Evolutionary conservation across 2,888 invertebrate species (phyloP).

Genomic region (Drosophila testacea): DNA sequence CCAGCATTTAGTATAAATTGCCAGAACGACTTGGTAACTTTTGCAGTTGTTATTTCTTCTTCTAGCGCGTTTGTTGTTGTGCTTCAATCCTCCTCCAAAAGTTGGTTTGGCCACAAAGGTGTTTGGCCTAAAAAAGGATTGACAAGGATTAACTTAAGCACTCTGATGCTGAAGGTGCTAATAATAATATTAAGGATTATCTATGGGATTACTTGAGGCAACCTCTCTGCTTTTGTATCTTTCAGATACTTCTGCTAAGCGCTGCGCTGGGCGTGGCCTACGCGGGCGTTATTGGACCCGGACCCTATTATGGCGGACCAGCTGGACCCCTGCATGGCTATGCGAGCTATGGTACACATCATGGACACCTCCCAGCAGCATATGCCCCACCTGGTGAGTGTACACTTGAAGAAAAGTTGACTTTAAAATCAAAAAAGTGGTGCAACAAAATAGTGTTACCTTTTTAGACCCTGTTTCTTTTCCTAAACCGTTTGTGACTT

Average conservation of each 20-base stretch:
- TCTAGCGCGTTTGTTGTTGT: conserved; percentile 50
- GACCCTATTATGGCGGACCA: conserved; percentile 70
- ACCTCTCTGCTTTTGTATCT: background rate
- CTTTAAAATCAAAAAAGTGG: too few species aligned
- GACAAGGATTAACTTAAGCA: conserved; percentile 61
- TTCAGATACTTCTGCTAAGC: conserved; percentile 73
- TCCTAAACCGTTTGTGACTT: too few species aligned
- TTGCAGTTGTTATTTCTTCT: conserved; percentile 72
- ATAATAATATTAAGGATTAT: background rate
- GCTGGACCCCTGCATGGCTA: conserved; percentile 68
- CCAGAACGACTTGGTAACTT: conserved; percentile 59
- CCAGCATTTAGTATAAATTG: conserved; percentile 68
- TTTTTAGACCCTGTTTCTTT: too few species aligned
- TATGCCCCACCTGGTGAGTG: conserved; percentile 74
- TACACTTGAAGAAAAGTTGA: background rate
- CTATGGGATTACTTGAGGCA: background rate
- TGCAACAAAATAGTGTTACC: too few species aligned
- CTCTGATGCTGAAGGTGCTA: conserved; percentile 81
- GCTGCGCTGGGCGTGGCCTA: conserved; percentile 72
- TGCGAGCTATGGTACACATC: conserved; percentile 73
- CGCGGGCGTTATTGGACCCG: conserved; percentile 80
- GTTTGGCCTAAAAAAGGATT: conserved; percentile 47
- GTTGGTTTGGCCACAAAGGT: conserved; percentile 43
- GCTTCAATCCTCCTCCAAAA: conserved; percentile 39
- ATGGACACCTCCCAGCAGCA: conserved; percentile 58